Evolutionary conservation across 2,797 vertebrate genomes (phyloP).

Genomic region (Echeneis naucrates): DNA sequence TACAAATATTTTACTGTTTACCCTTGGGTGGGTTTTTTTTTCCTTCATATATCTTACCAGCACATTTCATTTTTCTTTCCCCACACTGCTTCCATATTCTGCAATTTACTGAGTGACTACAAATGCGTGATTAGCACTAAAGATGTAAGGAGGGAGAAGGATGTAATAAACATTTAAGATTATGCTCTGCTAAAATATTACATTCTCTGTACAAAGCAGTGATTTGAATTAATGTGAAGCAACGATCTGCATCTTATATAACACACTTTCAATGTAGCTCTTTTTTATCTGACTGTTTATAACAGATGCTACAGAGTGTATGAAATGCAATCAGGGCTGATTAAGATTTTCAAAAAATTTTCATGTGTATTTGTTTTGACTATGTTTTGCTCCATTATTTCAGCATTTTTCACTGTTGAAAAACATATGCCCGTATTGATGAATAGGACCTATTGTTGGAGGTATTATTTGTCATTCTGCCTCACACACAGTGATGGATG

Average conservation of each 20-base stretch:
- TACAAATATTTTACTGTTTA: background rate
- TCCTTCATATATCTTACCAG: constrained; percentile 6
- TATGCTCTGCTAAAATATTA: background rate
- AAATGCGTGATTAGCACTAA: background rate
- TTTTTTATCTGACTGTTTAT: constrained; percentile 2
- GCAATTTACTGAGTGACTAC: background rate
- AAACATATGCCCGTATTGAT: constrained; percentile 69
- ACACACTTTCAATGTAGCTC: background rate
- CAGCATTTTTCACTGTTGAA: constrained; percentile 52
- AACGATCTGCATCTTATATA: constrained; percentile 18
- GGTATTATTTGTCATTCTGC: constrained; percentile 74
- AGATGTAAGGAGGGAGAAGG: no score
- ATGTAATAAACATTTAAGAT: background rate
- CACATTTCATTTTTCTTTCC: background rate
- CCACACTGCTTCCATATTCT: constrained; percentile 1
- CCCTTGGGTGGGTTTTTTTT: background rate
- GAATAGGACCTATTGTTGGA: constrained; percentile 70
- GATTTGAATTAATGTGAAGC: constrained; percentile 22
- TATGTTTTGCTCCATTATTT: constrained; percentile 56
- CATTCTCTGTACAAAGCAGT: background rate
- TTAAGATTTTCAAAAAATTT: constrained; percentile 55
- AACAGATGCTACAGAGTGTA: constrained; percentile 2
- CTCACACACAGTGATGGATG: constrained; percentile 72
- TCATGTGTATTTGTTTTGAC: constrained; percentile 61
- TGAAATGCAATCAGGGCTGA: constrained; percentile 37